Conservation (phyloP, 2,797 vertebrate species). For the Halcyon smyrnensis region DNA sequence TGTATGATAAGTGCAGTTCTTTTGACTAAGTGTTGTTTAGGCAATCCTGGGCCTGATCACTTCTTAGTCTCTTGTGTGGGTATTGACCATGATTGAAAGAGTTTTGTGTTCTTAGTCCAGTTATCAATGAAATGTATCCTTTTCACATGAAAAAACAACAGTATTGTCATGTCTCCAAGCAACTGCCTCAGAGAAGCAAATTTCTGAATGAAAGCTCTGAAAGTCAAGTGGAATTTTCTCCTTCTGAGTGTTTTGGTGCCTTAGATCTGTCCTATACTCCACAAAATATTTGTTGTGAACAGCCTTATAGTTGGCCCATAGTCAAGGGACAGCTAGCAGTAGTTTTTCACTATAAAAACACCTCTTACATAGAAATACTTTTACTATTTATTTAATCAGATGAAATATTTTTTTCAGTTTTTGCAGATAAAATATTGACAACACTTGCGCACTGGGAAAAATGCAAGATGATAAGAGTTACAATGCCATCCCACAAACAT, state of each 20-base stretch:
- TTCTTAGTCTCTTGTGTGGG: neutral
- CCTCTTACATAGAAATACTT: neutral
- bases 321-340: neutral
- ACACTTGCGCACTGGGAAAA: neutral
- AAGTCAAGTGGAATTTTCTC: neutral
- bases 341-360: neutral
- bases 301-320: neutral
- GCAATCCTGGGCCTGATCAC: neutral
- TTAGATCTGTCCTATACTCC: neutral
- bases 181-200: neutral
- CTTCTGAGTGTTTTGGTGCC: neutral
- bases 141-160: neutral
- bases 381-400: neutral
- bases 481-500: neutral
- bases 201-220: neutral
- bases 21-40: neutral
- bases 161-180: neutral
- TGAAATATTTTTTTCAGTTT: neutral
- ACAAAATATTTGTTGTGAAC: neutral
- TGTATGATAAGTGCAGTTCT: no score
- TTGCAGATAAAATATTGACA: neutral
- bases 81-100: neutral
- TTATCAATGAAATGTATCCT: neutral
- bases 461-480: neutral
- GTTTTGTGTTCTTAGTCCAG: neutral